Evolutionary conservation across 1,140 invertebrate genomes (phyloP).

Genomic region (Heterodera schachtii): DNA sequence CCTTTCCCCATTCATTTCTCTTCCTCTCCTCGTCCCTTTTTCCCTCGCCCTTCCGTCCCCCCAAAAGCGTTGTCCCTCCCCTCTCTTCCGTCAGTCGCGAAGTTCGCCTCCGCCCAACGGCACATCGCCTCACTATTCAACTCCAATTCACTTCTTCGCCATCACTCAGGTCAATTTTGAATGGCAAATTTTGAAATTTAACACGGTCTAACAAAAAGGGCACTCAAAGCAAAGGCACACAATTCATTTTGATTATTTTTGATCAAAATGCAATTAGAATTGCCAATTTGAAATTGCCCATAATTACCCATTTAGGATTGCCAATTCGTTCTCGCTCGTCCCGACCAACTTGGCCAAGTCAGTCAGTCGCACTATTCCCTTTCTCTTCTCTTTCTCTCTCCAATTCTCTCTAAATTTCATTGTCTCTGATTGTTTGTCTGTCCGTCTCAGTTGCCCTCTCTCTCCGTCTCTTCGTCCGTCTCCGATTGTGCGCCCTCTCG

Average conservation of each 20-base stretch:
- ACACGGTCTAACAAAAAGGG: no score
- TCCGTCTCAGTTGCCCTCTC: not conserved
- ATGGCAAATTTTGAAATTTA: no score
- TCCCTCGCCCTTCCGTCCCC: not conserved
- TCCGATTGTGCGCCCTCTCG: conserved; percentile 6
- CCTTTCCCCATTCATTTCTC: not conserved
- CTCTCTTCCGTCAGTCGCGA: conserved; percentile 5
- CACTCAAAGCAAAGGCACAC: no score
- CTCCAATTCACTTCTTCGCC: conserved; percentile 11
- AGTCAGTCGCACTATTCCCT: not conserved
- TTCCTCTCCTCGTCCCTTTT: not conserved
- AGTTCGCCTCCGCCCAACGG: not conserved
- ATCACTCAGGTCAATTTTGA: conserved; percentile 21
- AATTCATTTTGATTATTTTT: not conserved
- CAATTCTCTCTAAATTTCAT: no score
- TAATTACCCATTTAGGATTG: conserved; percentile 23
- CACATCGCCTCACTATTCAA: not conserved
- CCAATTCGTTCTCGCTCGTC: conserved; percentile 12
- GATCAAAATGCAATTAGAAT: conserved; percentile 2
- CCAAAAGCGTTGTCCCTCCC: conserved; percentile 16
- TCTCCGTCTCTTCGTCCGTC: not conserved
- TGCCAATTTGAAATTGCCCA: not conserved
- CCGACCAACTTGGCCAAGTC: conserved; percentile 18
- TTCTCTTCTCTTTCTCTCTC: not conserved
- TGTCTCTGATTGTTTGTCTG: no score